These are phyloP conservation scores for Embiotoca jacksoni DNA, from an alignment of 2,113 vertebrate genomes.

Conservation along the genomic window DNA sequence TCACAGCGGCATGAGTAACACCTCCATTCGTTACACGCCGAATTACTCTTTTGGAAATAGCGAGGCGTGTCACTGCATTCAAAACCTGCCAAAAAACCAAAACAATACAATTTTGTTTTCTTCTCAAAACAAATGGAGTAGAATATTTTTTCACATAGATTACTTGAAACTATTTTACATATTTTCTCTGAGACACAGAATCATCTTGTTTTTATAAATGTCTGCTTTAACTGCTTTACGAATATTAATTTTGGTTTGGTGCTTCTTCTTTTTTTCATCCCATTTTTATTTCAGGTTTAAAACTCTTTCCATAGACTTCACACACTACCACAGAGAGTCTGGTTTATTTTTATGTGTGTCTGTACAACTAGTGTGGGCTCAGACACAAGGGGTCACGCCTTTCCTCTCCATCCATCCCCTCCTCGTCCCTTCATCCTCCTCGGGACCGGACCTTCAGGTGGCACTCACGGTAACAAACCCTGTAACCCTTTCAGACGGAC, in stretches of 20 bases:
- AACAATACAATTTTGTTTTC: constrained; percentile 8
- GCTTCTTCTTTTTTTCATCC: neutral
- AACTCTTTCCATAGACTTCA: constrained; percentile 80
- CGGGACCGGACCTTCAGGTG: constrained; percentile 72
- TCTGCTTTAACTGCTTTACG: neutral
- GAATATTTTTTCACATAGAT: neutral
- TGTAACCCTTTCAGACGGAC: too few species aligned
- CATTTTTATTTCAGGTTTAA: constrained; percentile 67
- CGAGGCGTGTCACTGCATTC: neutral
- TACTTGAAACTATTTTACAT: neutral
- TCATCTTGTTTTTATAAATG: neutral
- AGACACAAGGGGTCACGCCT: constrained; percentile 30
- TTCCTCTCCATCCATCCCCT: constrained; percentile 77
- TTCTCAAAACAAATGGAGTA: neutral
- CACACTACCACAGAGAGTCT: constrained; percentile 83
- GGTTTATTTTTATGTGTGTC: constrained; percentile 79
- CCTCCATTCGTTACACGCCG: neutral
- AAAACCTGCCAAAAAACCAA: constrained; percentile 4
- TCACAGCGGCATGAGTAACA: neutral
- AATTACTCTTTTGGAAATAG: constrained; percentile 30
- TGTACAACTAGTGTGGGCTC: constrained; percentile 66
- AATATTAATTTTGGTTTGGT: neutral
- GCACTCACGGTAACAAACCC: constrained; percentile 73
- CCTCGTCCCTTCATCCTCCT: constrained; percentile 66
- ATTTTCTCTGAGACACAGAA: neutral